Evolutionary conservation across 2,888 invertebrate species (phyloP), one percentile per base, ranked within the genome.

Genomic region (Aleiodes alternator): DNA sequence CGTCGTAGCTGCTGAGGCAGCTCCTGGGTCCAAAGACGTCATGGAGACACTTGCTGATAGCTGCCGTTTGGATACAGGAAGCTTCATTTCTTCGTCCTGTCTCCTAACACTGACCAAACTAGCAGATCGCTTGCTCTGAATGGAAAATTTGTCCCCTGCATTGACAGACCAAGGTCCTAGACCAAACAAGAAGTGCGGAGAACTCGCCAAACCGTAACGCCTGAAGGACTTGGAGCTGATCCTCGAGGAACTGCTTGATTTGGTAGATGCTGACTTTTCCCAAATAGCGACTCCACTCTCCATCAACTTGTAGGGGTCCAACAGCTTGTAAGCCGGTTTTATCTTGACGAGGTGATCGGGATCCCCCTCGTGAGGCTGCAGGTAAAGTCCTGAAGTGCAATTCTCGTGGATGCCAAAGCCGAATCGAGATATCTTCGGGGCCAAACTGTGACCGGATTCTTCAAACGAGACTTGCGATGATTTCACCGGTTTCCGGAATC

Each of bases 111-210:
- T 84, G 0, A 91, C 90, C 23, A 88, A 83, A 4, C 92, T 92
- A 7, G 88, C 87, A 1, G 91, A 89, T 76, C 91, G 84, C 12
- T 79, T 80, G 77, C 89, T 86, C 84, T 91, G 91, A 1, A 91
- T 81, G 0, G 91, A 90, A 72, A 85, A 88, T 75, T 88, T 87
- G 75, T 90, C 90, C 0, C 91, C 91, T 4, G 89, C 85, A 31
- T 90, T 85, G 8, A 91, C 85, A 16, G 88, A 87, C 90, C 91
- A 91, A 0, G 91, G 91, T 0, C 92, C 92, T 31, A 92, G 84
- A 0, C 91, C 92, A 74, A 90, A 86, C 1, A 91, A 80, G 77
- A 92, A 91, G 80, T 91, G 89, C 0, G 91, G 89, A 34, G 90
- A 89, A 0, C 91, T 88, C 0, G 87, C 82, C 7, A 92, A 83